These are phyloP conservation scores for Channa striata DNA, from an alignment of 2,797 vertebrate species.

Conservation along the genomic window DNA sequence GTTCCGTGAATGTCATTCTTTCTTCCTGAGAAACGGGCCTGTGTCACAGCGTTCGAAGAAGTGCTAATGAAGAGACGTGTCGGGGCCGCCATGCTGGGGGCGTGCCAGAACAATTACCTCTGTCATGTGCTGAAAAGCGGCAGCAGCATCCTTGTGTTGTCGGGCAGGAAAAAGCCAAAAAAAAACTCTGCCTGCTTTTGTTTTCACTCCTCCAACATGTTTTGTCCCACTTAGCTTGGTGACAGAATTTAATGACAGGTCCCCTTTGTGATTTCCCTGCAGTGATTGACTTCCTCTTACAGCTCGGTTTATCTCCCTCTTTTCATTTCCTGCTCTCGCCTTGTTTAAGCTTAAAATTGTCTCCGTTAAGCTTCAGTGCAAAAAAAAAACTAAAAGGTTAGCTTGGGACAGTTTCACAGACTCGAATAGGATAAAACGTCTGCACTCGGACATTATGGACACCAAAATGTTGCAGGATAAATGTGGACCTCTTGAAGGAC, in stretches of 20 bases:
- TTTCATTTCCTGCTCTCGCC: slow-evolving; percentile 30
- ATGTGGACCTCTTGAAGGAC: no score
- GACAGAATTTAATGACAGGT: slow-evolving; percentile 44
- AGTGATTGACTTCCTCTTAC: slow-evolving; percentile 49
- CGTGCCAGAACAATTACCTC: slow-evolving; percentile 45
- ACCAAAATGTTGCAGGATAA: no score
- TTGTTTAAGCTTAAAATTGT: not conserved
- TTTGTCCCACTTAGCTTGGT: slow-evolving; percentile 46
- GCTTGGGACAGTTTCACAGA: not conserved
- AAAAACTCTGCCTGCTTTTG: slow-evolving; percentile 28
- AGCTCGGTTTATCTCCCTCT: slow-evolving; percentile 5
- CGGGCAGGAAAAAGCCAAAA: not conserved
- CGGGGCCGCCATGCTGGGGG: slow-evolving; percentile 27
- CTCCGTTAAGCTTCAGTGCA: not conserved
- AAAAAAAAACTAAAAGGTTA: not conserved
- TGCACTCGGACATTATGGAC: no score
- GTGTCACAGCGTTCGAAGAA: slow-evolving; percentile 21
- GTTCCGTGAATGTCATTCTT: slow-evolving; percentile 3
- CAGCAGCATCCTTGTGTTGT: slow-evolving; percentile 41
- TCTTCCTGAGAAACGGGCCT: slow-evolving; percentile 2
- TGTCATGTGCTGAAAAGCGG: slow-evolving; percentile 21
- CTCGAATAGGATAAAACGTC: no score
- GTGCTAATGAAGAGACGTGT: slow-evolving; percentile 39
- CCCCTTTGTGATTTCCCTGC: slow-evolving; percentile 39
- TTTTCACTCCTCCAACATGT: slow-evolving; percentile 53